Evolutionary conservation across 2,797 vertebrate genomes (phyloP).

Genomic region (Pyrocephalus nanus): DNA sequence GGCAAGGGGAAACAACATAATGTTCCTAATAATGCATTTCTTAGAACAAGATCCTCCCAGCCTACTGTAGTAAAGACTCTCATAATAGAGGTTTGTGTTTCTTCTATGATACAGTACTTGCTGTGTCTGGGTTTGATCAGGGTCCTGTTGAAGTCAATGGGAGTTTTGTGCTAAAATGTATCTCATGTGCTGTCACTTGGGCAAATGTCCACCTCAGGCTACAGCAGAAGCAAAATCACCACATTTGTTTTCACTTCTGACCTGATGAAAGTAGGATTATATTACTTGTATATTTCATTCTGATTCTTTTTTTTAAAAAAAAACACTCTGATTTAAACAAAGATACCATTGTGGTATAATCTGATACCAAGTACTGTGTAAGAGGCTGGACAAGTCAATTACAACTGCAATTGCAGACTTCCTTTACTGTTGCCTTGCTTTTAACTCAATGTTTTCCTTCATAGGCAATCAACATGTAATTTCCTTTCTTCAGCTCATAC

Average conservation of each 20-base stretch:
- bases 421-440: slow-evolving; percentile 4
- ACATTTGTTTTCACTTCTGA: slow-evolving; percentile 49
- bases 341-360: slow-evolving; percentile 41
- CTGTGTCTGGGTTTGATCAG: slow-evolving; percentile 26
- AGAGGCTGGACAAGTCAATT: slow-evolving; percentile 27
- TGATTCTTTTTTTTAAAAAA: too few species aligned
- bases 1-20: neutral
- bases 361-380: neutral
- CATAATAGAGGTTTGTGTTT: neutral
- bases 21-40: neutral
- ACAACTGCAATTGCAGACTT: slow-evolving; percentile 28
- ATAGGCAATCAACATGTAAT: neutral
- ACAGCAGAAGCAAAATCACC: slow-evolving; percentile 19
- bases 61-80: neutral
- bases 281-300: slow-evolving; percentile 48
- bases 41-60: neutral
- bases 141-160: neutral
- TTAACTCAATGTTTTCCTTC: slow-evolving; percentile 35
- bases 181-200: slow-evolving; percentile 3
- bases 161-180: slow-evolving; percentile 36
- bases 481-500: neutral
- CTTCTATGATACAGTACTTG: neutral
- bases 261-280: slow-evolving; percentile 49
- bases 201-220: slow-evolving; percentile 35
- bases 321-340: slow-evolving; percentile 43